These are phyloP conservation scores for Lepidurus apus DNA, from an alignment of 1,140 invertebrate genomes.

Conservation along the genomic window DNA sequence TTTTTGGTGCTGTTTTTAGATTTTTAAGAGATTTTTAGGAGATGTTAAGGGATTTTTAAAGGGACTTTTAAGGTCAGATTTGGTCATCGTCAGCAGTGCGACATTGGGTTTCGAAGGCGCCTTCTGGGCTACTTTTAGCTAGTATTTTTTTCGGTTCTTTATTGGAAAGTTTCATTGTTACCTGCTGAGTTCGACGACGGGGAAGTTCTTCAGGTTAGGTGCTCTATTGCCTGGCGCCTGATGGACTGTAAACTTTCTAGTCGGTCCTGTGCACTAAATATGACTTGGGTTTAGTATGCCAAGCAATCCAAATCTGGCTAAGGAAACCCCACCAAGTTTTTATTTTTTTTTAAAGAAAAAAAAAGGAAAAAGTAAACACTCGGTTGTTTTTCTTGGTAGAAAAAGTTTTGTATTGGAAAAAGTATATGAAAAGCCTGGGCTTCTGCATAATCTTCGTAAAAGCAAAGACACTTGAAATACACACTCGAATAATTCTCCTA, in stretches of 20 bases:
- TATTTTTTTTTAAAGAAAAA: background rate
- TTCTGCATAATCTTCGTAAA: background rate
- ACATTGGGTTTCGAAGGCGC: background rate
- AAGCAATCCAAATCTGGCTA: background rate
- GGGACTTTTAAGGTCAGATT: no score
- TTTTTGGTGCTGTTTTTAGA: no score
- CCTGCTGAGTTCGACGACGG: background rate
- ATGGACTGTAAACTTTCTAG: background rate
- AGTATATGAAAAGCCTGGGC: background rate
- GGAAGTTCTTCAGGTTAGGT: background rate
- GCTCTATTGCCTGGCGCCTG: background rate
- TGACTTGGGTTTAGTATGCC: slow-evolving; percentile 6
- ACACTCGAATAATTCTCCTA: background rate
- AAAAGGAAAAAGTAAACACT: background rate
- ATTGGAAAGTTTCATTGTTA: slow-evolving; percentile 5
- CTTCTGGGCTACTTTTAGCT: background rate
- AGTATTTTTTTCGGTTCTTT: background rate
- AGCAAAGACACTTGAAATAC: background rate
- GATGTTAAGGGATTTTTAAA: no score
- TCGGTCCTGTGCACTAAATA: background rate
- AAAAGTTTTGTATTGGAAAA: background rate
- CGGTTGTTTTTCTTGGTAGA: background rate
- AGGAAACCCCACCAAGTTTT: background rate
- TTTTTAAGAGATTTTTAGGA: no score
- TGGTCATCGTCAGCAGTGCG: background rate